phyloP scores from a whole-genome alignment of 2,113 vertebrate genomes.

The Crocuta crocuta region DNA sequence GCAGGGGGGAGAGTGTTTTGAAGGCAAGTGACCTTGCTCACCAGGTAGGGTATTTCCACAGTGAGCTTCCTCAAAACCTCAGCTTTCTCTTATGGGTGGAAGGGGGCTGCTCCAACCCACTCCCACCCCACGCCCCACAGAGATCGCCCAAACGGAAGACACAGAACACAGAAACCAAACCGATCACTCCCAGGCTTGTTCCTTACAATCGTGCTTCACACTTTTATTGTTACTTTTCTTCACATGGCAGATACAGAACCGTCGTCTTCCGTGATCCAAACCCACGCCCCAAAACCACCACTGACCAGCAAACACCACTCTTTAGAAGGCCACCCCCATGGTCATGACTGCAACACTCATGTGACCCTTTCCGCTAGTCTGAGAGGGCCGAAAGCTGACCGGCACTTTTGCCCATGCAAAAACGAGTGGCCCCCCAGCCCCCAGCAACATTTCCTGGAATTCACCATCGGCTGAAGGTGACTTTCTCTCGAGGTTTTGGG shows the following conservation, averaged over 20 bases:
- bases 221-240: constrained; percentile 84
- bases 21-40: background rate
- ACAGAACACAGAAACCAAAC: background rate
- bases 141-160: background rate
- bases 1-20: background rate
- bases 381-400: constrained; percentile 56
- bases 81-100: background rate
- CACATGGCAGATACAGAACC: constrained; percentile 76
- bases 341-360: background rate
- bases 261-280: constrained; percentile 62
- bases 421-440: constrained; percentile 57
- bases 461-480: constrained; percentile 41
- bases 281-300: background rate
- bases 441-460: constrained; percentile 54
- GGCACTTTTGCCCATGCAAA: constrained; percentile 65
- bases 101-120: background rate
- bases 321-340: background rate
- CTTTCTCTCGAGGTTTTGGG: constrained; percentile 59
- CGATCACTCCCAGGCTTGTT: background rate
- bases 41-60: fast-evolving
- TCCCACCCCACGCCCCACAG: background rate
- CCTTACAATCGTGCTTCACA: background rate
- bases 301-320: background rate
- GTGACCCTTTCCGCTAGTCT: background rate
- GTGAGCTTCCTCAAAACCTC: background rate